These are phyloP conservation scores for Branchinecta lynchi DNA, from an alignment of 1,140 invertebrate genomes.

Conservation along the genomic window DNA sequence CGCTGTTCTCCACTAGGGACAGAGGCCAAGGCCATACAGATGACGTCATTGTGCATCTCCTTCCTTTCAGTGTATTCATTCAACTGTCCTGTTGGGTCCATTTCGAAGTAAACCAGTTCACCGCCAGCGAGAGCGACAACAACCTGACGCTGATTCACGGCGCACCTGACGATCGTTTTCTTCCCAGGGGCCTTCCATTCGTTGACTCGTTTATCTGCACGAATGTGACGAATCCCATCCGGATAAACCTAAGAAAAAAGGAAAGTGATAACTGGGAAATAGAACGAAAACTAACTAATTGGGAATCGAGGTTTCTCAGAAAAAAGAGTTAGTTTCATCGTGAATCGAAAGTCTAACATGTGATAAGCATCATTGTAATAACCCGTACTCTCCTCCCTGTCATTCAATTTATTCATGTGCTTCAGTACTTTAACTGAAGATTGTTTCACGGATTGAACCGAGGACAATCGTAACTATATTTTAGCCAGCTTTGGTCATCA, in stretches of 20 bases:
- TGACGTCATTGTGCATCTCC: slow-evolving; percentile 89
- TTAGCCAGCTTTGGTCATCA: too few relatives aligned
- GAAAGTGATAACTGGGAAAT: slow-evolving; percentile 14
- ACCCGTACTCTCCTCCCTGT: too few relatives aligned
- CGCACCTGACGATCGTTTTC: slow-evolving; percentile 92
- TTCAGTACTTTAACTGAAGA: too few relatives aligned
- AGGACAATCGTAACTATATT: too few relatives aligned
- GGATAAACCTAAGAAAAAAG: slow-evolving; percentile 63
- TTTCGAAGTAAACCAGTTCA: slow-evolving; percentile 98
- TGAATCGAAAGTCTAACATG: slow-evolving; percentile 16
- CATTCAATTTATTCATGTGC: too few relatives aligned
- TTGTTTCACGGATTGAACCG: too few relatives aligned
- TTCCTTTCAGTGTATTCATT: slow-evolving; percentile 96
- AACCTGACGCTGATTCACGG: slow-evolving; percentile 95
- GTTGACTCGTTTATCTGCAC: slow-evolving; percentile 91
- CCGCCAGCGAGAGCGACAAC: slow-evolving; percentile 94
- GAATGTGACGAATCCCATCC: slow-evolving; percentile 95
- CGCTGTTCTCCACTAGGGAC: slow-evolving; percentile 88
- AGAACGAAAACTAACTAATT: slow-evolving; percentile 18
- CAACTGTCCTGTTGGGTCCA: slow-evolving; percentile 92
- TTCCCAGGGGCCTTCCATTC: slow-evolving; percentile 98
- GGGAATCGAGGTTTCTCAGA: background rate
- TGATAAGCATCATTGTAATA: background rate
- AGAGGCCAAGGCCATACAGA: slow-evolving; percentile 94
- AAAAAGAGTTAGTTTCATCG: slow-evolving; percentile 27